Percentiles rank a stretch among this genome's conserved stretches.
Conservation (phyloP, 2,113 vertebrate species). For the Corvus hawaiiensis region DNA sequence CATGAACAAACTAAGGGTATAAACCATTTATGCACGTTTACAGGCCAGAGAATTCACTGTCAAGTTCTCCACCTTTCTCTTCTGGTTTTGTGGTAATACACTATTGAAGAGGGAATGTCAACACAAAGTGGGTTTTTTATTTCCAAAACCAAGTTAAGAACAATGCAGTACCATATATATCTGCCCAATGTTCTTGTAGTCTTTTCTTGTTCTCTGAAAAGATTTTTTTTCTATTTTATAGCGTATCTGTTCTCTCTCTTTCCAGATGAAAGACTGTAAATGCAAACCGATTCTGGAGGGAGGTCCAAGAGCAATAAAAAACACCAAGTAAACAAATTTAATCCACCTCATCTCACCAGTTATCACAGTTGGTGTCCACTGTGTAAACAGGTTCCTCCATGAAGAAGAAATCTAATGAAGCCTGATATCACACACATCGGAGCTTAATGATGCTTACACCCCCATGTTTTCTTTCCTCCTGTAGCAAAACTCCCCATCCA, state of each 20-base stretch:
- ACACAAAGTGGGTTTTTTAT: not conserved
- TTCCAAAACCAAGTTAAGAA: not conserved
- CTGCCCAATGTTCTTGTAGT: not conserved
- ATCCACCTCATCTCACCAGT: not conserved
- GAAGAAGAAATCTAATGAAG: not conserved
- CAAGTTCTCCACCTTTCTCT: not conserved
- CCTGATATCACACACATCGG: not conserved
- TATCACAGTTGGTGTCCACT: not conserved
- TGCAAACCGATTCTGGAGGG: not conserved
- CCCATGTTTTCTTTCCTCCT: not conserved
- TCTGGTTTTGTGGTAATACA: not conserved
- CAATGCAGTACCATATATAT: not conserved
- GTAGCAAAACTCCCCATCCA: not conserved
- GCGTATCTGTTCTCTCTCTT: not conserved
- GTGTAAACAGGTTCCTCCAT: not conserved
- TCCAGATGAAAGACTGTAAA: not conserved
- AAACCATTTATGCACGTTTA: not conserved
- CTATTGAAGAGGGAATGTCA: not conserved
- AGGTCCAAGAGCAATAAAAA: not conserved
- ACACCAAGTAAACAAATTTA: not conserved
- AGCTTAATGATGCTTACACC: not conserved
- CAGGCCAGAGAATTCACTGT: not conserved
- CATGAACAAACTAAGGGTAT: not conserved
- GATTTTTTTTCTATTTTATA: not conserved
- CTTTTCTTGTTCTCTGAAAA: not conserved